phyloP scores from a whole-genome alignment of 2,113 vertebrate genomes.

The Genyomyrus donnyi region DNA sequence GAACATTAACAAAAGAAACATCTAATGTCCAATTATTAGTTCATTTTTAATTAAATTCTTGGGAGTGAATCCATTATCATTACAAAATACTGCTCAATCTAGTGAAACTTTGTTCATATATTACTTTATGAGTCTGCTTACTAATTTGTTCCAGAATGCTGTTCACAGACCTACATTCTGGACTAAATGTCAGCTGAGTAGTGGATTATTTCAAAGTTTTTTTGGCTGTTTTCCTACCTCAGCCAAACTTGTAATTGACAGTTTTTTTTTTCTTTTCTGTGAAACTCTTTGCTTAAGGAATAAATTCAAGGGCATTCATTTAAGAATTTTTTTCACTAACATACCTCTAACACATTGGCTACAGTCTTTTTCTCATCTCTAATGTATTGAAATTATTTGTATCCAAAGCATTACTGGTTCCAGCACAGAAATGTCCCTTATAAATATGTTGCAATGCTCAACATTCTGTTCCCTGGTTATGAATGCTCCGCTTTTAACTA shows the following conservation, averaged over 20 bases:
- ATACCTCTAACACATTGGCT: neutral
- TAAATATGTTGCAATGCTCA: neutral
- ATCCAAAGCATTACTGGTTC: neutral
- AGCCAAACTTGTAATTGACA: neutral
- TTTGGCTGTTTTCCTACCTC: neutral
- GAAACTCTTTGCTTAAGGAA: neutral
- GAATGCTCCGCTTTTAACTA: neutral
- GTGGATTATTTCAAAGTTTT: neutral
- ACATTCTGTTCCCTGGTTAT: neutral
- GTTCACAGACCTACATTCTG: neutral
- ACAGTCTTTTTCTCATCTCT: neutral
- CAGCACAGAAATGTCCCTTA: neutral
- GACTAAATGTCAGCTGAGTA: neutral
- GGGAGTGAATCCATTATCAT: neutral
- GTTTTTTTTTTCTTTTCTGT: neutral
- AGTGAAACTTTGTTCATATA: neutral
- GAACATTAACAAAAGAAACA: neutral
- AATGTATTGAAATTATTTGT: neutral
- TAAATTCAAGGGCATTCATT: neutral
- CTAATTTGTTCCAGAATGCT: neutral
- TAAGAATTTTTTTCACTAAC: neutral
- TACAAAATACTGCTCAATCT: neutral
- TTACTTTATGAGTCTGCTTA: neutral
- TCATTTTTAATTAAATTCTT: neutral
- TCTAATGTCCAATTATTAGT: neutral